These are phyloP conservation scores for Dipodomys spectabilis DNA, from an alignment of 2,113 vertebrate genomes.

Conservation along the genomic window DNA sequence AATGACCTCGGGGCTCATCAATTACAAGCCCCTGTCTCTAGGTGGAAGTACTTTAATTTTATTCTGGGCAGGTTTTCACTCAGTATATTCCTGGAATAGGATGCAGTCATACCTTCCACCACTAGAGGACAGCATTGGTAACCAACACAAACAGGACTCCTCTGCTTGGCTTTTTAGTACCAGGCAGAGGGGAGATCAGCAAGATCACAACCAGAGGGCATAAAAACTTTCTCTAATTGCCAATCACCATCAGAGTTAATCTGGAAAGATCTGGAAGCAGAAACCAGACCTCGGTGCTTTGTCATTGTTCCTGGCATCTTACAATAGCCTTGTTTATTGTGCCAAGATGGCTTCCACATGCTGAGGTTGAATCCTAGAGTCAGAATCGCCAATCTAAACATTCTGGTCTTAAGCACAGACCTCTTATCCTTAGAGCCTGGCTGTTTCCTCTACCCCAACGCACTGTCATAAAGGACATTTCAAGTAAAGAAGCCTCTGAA, in stretches of 20 bases:
- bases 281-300: background rate
- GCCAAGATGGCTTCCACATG: background rate
- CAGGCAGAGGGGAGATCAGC: background rate
- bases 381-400: background rate
- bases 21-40: background rate
- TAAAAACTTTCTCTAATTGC: background rate
- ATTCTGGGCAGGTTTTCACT: constrained; percentile 6
- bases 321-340: background rate
- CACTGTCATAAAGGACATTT: background rate
- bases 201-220: background rate
- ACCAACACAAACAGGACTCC: background rate
- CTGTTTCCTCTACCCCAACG: background rate
- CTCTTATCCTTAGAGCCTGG: background rate
- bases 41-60: background rate
- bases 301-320: background rate
- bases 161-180: background rate
- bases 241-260: background rate
- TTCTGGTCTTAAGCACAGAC: background rate
- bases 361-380: background rate
- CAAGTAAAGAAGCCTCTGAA: background rate
- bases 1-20: background rate
- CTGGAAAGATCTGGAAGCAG: background rate
- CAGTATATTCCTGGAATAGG: background rate
- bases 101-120: constrained; percentile 50
- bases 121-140: constrained; percentile 67